phyloP scores from a whole-genome alignment of 1,140 invertebrate species.

The Anadara kagoshimensis region DNA sequence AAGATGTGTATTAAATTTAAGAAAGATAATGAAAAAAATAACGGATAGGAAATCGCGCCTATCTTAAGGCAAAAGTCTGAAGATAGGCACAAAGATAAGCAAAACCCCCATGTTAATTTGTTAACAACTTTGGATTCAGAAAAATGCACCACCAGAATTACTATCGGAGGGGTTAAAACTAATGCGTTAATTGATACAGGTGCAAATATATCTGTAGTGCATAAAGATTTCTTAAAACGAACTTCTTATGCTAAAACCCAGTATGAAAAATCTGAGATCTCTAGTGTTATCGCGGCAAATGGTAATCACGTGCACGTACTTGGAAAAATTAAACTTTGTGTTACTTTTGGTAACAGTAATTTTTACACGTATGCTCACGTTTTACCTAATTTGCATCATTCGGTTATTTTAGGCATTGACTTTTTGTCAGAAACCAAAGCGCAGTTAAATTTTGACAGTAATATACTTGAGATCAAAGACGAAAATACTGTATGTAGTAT shows the following conservation, averaged over 20 bases:
- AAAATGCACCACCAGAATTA: not conserved
- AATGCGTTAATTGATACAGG: conserved; percentile 21
- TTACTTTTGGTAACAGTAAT: not conserved
- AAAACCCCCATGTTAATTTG: conserved; percentile 8
- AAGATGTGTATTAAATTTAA: not conserved
- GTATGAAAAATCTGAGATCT: no score
- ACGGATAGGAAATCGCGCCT: conserved; percentile 29
- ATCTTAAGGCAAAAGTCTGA: conserved; percentile 6
- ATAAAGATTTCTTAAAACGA: not conserved
- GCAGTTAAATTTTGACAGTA: conserved; percentile 10
- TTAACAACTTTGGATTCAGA: conserved; percentile 5
- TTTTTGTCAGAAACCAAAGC: conserved; percentile 3
- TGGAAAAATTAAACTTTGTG: not conserved
- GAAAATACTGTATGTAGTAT: not conserved
- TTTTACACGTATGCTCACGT: conserved; percentile 9
- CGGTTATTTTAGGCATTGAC: conserved; percentile 27
- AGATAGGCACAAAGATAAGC: conserved; percentile 31
- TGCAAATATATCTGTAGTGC: conserved; percentile 4
- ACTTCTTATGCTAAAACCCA: not conserved
- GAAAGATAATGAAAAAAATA: not conserved
- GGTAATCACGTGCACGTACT: conserved; percentile 2
- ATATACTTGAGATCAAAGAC: not conserved
- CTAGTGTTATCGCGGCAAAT: not conserved
- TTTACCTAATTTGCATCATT: conserved; percentile 14
- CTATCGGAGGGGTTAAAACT: not conserved